Base-by-base conservation (phyloP, 2,888 invertebrate species). In the Hemithea aestivaria region DNA sequence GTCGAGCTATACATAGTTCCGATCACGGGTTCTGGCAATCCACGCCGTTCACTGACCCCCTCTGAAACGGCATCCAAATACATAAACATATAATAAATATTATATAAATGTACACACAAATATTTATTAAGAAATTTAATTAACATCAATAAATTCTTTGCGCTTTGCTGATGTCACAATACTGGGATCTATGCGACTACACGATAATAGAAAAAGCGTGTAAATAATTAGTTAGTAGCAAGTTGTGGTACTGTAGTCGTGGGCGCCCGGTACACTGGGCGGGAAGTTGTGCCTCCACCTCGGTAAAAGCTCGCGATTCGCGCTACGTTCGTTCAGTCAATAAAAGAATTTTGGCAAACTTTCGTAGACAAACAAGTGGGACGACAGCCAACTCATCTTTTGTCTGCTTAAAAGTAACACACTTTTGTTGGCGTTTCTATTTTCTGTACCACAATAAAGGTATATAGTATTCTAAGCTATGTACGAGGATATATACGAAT, bases 261-360 rank as follows among this genome's bases (percentile, higher is more conserved):
- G 5, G 3, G 16, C 16, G 16, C 3, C 5, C 2, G 32, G 29
- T 20, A 35, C 16, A 21, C 31, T 12, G 66, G 66, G 20, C 50
- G 56, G 60, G 69, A 62, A 65, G 61, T 66, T 66, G 57, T 16
- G 16, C 16, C 26, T 40, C 27, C 62, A 58, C 64, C 61, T 61
- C 68, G 66, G 75, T 74, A 49, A 76, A 77, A 76, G 69, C 71
- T 71, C 60, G 68, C 65, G 65, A 66, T 70, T 71, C 60, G 68
- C 65, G 65, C 66, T 70, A 64, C 69, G 71, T 72, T 72, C 73
- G 62, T 73, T 80, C 76, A 79, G 76, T 81, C 81, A 80, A 83
- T 85, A 84, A 83, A 84, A 81, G 71, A 79, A 81, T 83, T 83
- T 85, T 84, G 85, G 84, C 84, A 84, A 84, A 83, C 78, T 83